Base-by-base conservation (phyloP, 2,888 invertebrate genomes). In the Deilephila porcellus region DNA sequence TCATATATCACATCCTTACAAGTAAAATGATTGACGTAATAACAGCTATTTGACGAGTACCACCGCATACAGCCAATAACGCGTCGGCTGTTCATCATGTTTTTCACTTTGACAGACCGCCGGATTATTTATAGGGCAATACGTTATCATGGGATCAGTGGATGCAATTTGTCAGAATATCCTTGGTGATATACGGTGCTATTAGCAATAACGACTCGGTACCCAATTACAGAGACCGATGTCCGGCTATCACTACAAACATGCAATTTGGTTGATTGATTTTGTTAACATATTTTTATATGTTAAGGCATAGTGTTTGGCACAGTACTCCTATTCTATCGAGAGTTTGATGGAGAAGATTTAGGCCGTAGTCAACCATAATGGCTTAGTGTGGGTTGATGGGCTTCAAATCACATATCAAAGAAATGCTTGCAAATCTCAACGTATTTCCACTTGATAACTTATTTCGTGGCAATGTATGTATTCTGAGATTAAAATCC, bases 191-290 rank as follows among this genome's bases (percentile, higher is more conserved):
- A 80, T 82, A 82, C 78, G 78, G 76, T 76, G 79, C 79, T 77
- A 78, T 80, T 83, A 76, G 78, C 80, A 78, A 80, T 84, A 81
- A 81, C 82, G 80, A 78, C 73, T 75, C 70, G 77, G 74, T 75
- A 81, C 79, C 82, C 85, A 85, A 85, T 86, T 86, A 86, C 79
- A 71, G 77, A 74, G 82, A 82, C 84, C 84, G 52, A 32, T 32
- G 53, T 45, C 17, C n/a, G 32, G 5, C n/a, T 64, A 45, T 20
- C 67, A 52, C 67, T 37, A 34, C 32, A 32, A 63, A 63, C 34
- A 63, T 8, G 34, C 34, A 63, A 63, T 63, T 25, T 8, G 17
- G 29, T 29, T 29, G 14, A 3, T 17, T 3, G 11, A 14, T 7
- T 60, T 25, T 60, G 29, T 25, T 11, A 3, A 17, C 11, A 45